Base-by-base conservation (phyloP, 53 echinoderm and acorn worm species). In the Hippasteria phrygiana region DNA sequence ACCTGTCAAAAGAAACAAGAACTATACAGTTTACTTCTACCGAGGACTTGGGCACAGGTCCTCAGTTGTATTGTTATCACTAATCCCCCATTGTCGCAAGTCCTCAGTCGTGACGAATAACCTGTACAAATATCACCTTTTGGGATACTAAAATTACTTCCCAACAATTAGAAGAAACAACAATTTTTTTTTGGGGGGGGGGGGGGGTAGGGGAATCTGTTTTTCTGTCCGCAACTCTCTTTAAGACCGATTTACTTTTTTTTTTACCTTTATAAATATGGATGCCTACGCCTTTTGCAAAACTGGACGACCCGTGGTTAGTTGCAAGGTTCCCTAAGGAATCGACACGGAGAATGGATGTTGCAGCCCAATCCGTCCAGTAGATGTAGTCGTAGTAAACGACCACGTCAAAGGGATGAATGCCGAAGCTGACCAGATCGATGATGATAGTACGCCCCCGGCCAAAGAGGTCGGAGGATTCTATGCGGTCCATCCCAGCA, bases 401-500 rank as follows among this genome's bases (percentile, higher is more conserved):
- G 11, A 37, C 66, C 0, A 83, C 7, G 32, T 83, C 83, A 10
- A 46, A 83, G n/a, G 67, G 66, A 83, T 83, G 83, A n/a, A 83
- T 45, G 47, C 32, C 4, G 16, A 29, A 32, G 16, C 5, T 0
- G 32, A n/a, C 45, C 16, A 43, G 32, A 50, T 88, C 81, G 20
- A 83, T 38, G 0, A 89, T 76, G 26, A 86, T 40, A 38, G 41
- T 77, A 2, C 93, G 87, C 36, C 86, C 74, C 26, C 43, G 40
- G 18, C 93, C 93, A n/a, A 71, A 29, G 0, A 87, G 62, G 50
- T 87, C 87, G 0, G 73, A 70, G 27, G 79, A 78, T 53, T 93
- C 93, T 1, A 93, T 87, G n/a, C 63, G 87, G 50, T 93, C 88
- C 0, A 73, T 33, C 18, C 18, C 13, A 9, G 93, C 93, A n/a